phyloP scores from a whole-genome alignment of 2,113 vertebrate species.

The Drymodes brunneopygia region DNA sequence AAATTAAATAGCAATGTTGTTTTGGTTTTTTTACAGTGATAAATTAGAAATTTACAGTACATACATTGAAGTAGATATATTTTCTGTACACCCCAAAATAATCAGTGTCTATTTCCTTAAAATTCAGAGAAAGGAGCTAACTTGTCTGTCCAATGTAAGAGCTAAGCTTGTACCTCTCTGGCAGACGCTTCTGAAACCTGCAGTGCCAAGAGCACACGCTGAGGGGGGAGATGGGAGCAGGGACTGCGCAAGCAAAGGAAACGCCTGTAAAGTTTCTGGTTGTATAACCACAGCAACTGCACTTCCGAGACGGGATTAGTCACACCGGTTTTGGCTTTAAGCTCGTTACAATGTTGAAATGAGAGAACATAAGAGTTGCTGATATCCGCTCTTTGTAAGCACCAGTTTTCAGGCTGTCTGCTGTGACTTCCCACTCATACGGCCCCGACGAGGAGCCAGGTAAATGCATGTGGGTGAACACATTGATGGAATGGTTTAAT shows the following conservation, averaged over 20 bases:
- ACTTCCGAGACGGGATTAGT: conserved; percentile 18
- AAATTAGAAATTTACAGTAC: conserved; percentile 87
- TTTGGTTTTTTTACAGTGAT: conserved; percentile 75
- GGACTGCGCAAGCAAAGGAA: not conserved
- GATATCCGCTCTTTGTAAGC: fast-evolving
- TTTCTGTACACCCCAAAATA: conserved; percentile 67
- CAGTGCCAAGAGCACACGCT: not conserved
- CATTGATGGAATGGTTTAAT: not conserved
- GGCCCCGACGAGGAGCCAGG: fast-evolving
- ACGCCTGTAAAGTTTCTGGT: not conserved
- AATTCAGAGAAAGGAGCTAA: conserved; percentile 7
- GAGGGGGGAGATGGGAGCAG: not conserved
- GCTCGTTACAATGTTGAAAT: not conserved
- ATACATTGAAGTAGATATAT: conserved; percentile 75
- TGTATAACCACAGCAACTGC: not conserved
- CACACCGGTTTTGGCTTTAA: not conserved
- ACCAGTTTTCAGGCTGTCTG: not conserved
- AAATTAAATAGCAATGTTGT: conserved; percentile 84
- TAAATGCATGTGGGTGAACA: not conserved
- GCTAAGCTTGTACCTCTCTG: conserved; percentile 55
- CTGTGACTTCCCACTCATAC: not conserved
- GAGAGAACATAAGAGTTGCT: not conserved
- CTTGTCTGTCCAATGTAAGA: not conserved
- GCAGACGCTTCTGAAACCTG: not conserved
- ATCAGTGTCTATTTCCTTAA: conserved; percentile 65